Base-by-base conservation (phyloP, 2,888 invertebrate species). In the Megaustenia siamemsis region DNA sequence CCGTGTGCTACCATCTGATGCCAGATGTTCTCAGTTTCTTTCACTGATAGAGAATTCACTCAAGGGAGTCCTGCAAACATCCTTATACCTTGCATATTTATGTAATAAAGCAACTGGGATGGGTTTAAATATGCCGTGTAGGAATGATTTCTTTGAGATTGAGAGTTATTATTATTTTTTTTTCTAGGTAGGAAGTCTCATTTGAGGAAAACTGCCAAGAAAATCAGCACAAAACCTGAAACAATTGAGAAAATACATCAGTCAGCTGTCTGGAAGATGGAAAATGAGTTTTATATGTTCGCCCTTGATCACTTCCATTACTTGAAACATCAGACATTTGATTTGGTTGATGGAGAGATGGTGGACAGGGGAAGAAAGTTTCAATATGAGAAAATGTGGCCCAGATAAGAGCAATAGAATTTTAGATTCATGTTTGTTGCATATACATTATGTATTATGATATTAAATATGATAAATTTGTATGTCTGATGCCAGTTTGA, bases 211-310 rank as follows among this genome's bases (percentile, higher is more conserved):
- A 87, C 86, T 38, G 49, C 80, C 1, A 82, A 86, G 78, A 87
- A 86, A 43, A 45, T 79, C 5, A 79, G 82, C 8, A 75, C 85
- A 45, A 87, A 84, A 56, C 84, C 81, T 21, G 80, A 82, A 45
- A 86, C 86, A 0, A 49, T 86, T 24, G 77, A 32, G 45, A 86
- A 83, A 28, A 84, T 87, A 12, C 83, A 84, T 12, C 53, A 84
- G 56, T 87, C 87, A 0, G 18, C 63, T 21, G 82, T 87, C 32
- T 87, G 86, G 84, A 78, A 83, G 60, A 86, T 87, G 85, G 87
- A 87, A 69, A 86, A 86, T 71, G 86, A 87, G 5, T 87, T 87
- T 76, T 87, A 84, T 53, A 71, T 77, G 80, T 87, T 86, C 84
- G 87, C 84, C 28, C 73, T 76, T 1, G 63, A 82, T 40, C 87